Percentiles rank a stretch among this genome's conserved stretches.
These are phyloP conservation scores for Tetropium fuscum DNA, from an alignment of 2,888 invertebrate species.

Conservation along the genomic window DNA sequence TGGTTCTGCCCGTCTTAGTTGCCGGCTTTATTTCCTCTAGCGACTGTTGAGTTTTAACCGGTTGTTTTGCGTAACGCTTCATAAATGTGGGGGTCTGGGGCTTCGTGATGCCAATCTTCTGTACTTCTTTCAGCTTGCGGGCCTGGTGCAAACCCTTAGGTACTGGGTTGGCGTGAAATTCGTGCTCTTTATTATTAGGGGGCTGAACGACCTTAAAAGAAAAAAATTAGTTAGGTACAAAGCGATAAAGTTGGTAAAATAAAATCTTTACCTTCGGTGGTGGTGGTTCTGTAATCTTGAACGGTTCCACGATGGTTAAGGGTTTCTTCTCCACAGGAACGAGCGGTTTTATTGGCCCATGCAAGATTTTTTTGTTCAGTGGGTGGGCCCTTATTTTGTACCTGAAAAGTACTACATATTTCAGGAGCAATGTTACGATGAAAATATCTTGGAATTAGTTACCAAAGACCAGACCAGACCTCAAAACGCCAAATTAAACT, in stretches of 20 bases:
- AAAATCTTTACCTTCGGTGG: slow-evolving; percentile 47
- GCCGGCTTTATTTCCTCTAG: slow-evolving; percentile 9
- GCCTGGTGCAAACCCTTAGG: slow-evolving; percentile 70
- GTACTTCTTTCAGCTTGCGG: slow-evolving; percentile 51
- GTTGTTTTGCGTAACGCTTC: slow-evolving; percentile 34
- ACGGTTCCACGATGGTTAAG: slow-evolving; percentile 73
- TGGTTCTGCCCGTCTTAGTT: slow-evolving; percentile 35
- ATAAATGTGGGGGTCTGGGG: slow-evolving; percentile 49
- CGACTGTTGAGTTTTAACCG: slow-evolving; percentile 3
- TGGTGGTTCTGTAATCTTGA: slow-evolving; percentile 70
- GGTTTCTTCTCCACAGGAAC: slow-evolving; percentile 70
- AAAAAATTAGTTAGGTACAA: too few species aligned
- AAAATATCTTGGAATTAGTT: too few species aligned
- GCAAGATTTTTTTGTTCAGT: slow-evolving; percentile 71
- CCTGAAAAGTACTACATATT: slow-evolving; percentile 55
- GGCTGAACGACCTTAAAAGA: slow-evolving; percentile 25
- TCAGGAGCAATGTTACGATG: too few species aligned
- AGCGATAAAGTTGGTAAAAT: too few species aligned
- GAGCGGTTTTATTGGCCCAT: slow-evolving; percentile 66
- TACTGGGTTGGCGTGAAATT: slow-evolving; percentile 74
- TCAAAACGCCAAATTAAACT: too few species aligned
- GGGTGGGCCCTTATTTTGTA: slow-evolving; percentile 77
- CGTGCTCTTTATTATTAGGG: slow-evolving; percentile 28
- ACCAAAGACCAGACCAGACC: too few species aligned
- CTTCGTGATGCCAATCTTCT: slow-evolving; percentile 28